Evolutionary conservation across 53 echinoderm and acorn worm species (phyloP), one percentile per base, ranked within the genome.

Genomic region (Hippasteria phrygiana): DNA sequence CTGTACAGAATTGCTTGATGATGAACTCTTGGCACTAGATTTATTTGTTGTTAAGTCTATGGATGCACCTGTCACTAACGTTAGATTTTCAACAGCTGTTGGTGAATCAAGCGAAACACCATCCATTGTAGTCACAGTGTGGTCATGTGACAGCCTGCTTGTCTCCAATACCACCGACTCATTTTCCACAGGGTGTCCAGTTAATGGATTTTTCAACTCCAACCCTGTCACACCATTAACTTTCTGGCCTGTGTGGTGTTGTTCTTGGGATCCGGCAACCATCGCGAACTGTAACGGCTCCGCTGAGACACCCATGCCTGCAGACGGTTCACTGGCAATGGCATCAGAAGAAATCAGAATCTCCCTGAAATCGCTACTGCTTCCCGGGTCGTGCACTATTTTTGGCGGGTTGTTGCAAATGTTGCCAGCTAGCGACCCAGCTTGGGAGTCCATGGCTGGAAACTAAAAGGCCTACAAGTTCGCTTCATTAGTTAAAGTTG

Each of bases 391-490:
- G 16, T 48, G 85, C 64, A 64, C 29, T 32, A 3, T 29, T 41
- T 33, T 42, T 7, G 45, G 10, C 43, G 66, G 65, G 10, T 20
- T 17, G 46, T 66, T 82, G 31, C 40, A 54, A 78, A 82, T 62
- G 66, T 41, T 82, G 85, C 71, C 85, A 51, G 85, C 26, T 69
- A 71, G 12, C 46, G 50, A n/a, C 38, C 85, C 85, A 38, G 37
- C 50, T 71, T 85, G 85, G 71, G 85, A 85, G 85, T 85, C 85
- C 85, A 85, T 85, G 85, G 51, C 53, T 69, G 18, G 51, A 79
- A 62, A 59, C 1, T 51, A 56, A 18, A 17, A 38, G 56, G 14
- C 31, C 32, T 14, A 1, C 17, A 22, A 24, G 47, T 51, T 71
- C 26, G 35, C 70, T 46, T 85, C 85, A 70, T 48, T 35, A 64